A percentile compares a stretch with the other conserved stretches of the same genome.
These are phyloP conservation scores for Scarus forsteni DNA, from an alignment of 2,797 vertebrate species.

Conservation along the genomic window DNA sequence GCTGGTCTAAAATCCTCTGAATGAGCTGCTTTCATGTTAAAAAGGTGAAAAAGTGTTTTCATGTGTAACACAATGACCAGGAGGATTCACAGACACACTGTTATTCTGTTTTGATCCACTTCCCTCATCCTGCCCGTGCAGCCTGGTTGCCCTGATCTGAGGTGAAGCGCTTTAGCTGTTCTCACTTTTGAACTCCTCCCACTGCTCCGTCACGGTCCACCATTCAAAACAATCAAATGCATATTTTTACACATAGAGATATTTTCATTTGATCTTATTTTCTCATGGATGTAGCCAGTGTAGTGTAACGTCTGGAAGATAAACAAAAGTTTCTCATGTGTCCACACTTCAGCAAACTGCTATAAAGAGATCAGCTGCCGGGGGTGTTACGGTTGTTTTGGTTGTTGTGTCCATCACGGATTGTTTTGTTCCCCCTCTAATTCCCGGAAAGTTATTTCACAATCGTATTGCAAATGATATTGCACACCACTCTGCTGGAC, in stretches of 20 bases:
- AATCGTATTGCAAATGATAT: background rate
- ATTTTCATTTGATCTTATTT: too few relatives aligned
- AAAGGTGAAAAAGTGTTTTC: background rate
- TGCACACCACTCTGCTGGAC: background rate
- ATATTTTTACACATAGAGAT: too few relatives aligned
- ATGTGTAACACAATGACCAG: background rate
- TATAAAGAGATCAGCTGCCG: background rate
- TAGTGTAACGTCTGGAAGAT: too few relatives aligned
- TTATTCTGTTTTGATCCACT: constrained; percentile 7
- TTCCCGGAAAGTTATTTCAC: constrained; percentile 49
- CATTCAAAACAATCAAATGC: background rate
- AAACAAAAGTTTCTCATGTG: too few relatives aligned
- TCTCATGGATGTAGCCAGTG: too few relatives aligned
- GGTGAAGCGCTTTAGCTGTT: constrained; percentile 41
- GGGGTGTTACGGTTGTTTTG: background rate
- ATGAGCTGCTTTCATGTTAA: constrained; percentile 26
- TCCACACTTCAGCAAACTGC: background rate
- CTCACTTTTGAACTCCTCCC: constrained; percentile 56
- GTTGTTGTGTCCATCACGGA: background rate
- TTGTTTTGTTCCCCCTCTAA: constrained; percentile 23
- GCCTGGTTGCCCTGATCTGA: constrained; percentile 3
- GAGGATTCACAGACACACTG: background rate
- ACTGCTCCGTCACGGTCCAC: background rate
- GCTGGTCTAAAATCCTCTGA: constrained; percentile 1
- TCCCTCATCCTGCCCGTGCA: background rate